Evolutionary conservation across 2,888 invertebrate species (phyloP).

Genomic region (Odontocolon sp.): DNA sequence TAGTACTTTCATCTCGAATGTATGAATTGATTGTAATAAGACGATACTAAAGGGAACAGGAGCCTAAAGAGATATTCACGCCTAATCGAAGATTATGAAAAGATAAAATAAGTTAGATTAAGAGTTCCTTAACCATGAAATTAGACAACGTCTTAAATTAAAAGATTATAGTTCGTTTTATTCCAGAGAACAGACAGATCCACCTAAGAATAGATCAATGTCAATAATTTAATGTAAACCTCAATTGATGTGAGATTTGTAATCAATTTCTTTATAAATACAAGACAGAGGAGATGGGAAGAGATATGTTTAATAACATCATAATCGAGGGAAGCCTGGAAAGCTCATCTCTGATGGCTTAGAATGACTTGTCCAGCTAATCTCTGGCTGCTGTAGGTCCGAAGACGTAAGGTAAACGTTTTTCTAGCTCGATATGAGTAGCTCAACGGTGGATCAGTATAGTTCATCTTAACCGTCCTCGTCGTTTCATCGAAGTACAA

Average conservation of each 20-base stretch:
- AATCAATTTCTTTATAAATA: constrained; percentile 32
- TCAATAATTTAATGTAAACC: constrained; percentile 23
- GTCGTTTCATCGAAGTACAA: neutral
- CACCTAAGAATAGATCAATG: no score
- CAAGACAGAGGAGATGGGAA: neutral
- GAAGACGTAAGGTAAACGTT: no score
- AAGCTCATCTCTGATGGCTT: neutral
- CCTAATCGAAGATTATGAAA: no score
- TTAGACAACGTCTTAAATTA: constrained; percentile 6
- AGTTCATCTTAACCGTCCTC: constrained; percentile 10
- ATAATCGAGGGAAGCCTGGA: neutral
- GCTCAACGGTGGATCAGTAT: constrained; percentile 5
- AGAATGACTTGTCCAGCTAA: neutral
- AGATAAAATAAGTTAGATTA: no score
- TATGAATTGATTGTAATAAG: no score
- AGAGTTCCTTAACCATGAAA: neutral
- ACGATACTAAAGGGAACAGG: no score
- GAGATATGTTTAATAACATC: neutral
- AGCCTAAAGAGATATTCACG: no score
- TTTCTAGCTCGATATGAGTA: constrained; percentile 6
- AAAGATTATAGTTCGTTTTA: neutral
- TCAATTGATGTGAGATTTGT: constrained; percentile 15
- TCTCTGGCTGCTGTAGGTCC: constrained; percentile 6
- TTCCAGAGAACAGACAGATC: neutral
- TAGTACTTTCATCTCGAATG: no score